Conservation (phyloP, 2,888 invertebrate species). For the Hirtodrosophila trivittata region DNA sequence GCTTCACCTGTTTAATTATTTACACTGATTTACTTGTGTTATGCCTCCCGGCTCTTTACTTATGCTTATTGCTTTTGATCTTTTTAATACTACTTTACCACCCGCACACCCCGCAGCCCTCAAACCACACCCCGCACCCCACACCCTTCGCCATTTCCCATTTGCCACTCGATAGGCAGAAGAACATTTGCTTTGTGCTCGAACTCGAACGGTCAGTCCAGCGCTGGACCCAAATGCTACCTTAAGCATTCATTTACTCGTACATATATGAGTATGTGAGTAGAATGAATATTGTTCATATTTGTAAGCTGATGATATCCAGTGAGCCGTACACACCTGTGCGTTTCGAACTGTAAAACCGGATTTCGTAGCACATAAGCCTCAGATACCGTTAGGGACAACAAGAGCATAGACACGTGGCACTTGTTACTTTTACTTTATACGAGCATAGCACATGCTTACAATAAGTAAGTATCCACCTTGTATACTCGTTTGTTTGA, state of each 20-base stretch:
- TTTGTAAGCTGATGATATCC: neutral
- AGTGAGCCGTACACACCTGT: slow-evolving; percentile 22
- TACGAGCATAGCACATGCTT: neutral
- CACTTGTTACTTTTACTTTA: slow-evolving; percentile 11
- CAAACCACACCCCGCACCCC: too few species aligned
- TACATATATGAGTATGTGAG: slow-evolving; percentile 6
- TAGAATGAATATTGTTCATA: slow-evolving; percentile 1
- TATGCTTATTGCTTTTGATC: slow-evolving; percentile 34
- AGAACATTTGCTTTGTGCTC: neutral
- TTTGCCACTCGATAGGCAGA: too few species aligned
- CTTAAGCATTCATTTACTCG: neutral
- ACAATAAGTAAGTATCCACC: neutral
- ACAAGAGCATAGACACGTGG: slow-evolving; percentile 16
- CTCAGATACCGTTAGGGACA: slow-evolving; percentile 7
- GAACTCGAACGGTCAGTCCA: too few species aligned
- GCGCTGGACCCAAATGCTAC: too few species aligned
- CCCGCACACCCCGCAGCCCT: too few species aligned
- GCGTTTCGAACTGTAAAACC: slow-evolving; percentile 46
- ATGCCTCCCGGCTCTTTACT: slow-evolving; percentile 9
- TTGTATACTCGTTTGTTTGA: slow-evolving; percentile 1
- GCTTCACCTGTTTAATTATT: slow-evolving; percentile 48
- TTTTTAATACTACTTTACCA: neutral
- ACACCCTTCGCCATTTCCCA: neutral
- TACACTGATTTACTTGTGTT: slow-evolving; percentile 38
- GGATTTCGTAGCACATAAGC: slow-evolving; percentile 31